Evolutionary conservation across 2,797 vertebrate species (phyloP), one percentile per base, ranked within the genome.

Genomic region (Gadopsis bispinosus): DNA sequence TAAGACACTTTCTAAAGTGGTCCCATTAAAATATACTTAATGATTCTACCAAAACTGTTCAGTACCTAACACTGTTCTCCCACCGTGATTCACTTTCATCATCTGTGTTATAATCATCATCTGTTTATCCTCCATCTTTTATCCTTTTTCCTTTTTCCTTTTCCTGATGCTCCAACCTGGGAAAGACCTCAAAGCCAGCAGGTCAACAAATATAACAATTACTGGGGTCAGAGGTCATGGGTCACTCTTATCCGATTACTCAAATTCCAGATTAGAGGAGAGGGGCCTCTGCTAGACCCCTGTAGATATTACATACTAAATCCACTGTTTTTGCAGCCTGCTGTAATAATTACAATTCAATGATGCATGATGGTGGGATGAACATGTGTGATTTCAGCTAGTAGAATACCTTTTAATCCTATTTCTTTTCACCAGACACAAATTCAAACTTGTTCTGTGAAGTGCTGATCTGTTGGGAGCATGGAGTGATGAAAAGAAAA

Each of bases 161-260:
- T 43, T 39, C 58, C 16, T 29, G 17, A 59, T 47, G 51, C 67
- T 74, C 35, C 50, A 68, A 74, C 37, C 72, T 48, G 48, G 31
- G 62, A 43, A 55, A 60, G 58, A 80, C 55, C 50, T 58, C 5
- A 75, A 59, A 73, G 66, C 80, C 73, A 71, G 7, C 20, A 48
- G 58, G 71, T 89, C 87, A 84, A 70, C 51, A 79, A 84, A 87
- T 66, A 86, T 37, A 87, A 80, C 65, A 84, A 77, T 87, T 87
- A 81, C 81, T 62, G 68, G n/a, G 85, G 78, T 80, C 72, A 83
- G 50, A 78, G 60, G 79, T 81, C 72, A 64, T 6, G 7, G 69
- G 64, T 70, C 45, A 65, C 55, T 71, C 69, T 69, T 62, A 66
- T 78, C 61, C 63, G 13, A 71, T 82, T 81, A 79, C 74, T 75